Percentiles rank a stretch among this genome's conserved stretches.
phyloP scores from a whole-genome alignment of 53 echinoderm and acorn worm genomes.

The Mesocentrotus franciscanus region DNA sequence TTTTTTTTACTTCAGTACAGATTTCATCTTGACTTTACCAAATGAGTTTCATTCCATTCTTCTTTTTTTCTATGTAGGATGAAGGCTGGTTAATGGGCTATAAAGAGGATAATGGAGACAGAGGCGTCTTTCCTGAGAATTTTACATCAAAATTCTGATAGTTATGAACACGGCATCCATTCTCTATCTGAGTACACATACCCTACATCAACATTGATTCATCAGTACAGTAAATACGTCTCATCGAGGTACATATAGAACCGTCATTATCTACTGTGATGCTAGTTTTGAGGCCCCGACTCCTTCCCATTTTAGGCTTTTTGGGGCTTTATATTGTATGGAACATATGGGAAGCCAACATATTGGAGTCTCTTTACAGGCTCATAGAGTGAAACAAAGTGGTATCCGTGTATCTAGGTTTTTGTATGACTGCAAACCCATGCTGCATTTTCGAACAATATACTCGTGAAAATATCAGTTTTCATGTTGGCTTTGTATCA shows the following conservation, averaged over 20 bases:
- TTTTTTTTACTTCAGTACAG: neutral
- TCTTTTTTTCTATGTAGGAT: constrained; percentile 70
- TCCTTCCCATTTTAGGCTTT: too few species aligned
- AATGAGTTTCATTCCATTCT: neutral
- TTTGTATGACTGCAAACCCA: neutral
- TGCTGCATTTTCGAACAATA: neutral
- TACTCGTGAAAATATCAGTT: neutral
- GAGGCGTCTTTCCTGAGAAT: constrained; percentile 98
- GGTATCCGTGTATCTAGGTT: neutral
- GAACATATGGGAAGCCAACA: too few species aligned
- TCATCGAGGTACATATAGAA: neutral
- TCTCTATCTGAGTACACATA: neutral
- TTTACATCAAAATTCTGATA: constrained; percentile 79
- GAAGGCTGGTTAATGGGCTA: constrained; percentile 92
- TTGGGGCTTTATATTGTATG: too few species aligned
- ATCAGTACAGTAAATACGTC: neutral
- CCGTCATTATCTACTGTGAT: neutral
- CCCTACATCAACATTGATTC: neutral
- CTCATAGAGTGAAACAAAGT: too few species aligned
- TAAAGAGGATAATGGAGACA: constrained; percentile 65
- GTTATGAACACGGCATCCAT: neutral
- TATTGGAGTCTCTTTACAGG: too few species aligned
- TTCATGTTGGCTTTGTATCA: neutral
- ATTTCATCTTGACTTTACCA: neutral
- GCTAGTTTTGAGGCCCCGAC: too few species aligned